Conservation (phyloP, 2,797 vertebrate genomes). For the Huso huso region DNA sequence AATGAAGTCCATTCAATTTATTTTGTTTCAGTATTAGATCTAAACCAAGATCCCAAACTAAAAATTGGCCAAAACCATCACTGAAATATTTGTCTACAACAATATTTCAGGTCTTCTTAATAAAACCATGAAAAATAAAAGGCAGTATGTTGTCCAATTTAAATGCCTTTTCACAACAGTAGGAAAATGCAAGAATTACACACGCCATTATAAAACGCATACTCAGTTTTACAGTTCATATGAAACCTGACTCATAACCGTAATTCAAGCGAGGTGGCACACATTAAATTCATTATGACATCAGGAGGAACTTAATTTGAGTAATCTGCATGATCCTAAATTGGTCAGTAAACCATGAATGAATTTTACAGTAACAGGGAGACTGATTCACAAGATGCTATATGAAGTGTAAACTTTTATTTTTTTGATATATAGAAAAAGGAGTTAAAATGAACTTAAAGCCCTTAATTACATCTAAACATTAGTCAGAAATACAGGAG, state of each 20-base stretch:
- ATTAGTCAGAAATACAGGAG: conserved; percentile 78
- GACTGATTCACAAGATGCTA: conserved; percentile 24
- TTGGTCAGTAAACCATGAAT: conserved; percentile 23
- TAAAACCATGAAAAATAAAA: no score
- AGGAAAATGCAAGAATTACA: no score
- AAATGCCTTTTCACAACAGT: no score
- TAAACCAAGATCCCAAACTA: no score
- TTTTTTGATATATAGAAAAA: conserved; percentile 52
- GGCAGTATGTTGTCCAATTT: no score
- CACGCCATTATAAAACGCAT: no score
- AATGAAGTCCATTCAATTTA: no score
- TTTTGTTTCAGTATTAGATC: no score
- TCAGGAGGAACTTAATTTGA: conserved; percentile 23
- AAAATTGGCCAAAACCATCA: no score
- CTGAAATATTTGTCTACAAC: no score
- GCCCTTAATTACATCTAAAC: conserved; percentile 69
- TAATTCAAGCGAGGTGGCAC: neutral
- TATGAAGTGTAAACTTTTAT: conserved; percentile 47
- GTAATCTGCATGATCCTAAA: no score
- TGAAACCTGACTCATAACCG: conserved; percentile 12
- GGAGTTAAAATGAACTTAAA: conserved; percentile 63
- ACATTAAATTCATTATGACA: conserved; percentile 17
- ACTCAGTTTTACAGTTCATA: conserved; percentile 16
- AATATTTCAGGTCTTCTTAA: no score
- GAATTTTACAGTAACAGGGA: conserved; percentile 20